Base-by-base conservation (phyloP, 2,888 invertebrate genomes). In the Himalopsyche anomala region DNA sequence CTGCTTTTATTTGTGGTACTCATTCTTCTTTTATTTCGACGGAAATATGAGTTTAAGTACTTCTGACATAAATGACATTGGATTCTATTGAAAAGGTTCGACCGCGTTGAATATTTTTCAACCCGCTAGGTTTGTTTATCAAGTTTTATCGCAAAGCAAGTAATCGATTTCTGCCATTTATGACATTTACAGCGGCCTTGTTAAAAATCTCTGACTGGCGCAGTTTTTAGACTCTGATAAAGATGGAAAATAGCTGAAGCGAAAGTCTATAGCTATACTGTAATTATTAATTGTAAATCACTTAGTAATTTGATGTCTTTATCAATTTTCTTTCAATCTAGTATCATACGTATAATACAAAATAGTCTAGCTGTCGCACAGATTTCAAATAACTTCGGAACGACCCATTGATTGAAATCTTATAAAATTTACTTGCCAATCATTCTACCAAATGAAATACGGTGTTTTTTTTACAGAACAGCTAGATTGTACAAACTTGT, bases 131-230 rank as follows among this genome's bases (percentile, higher is more conserved):
- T 62, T 62, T 62, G 62, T 62, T 62, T 62, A 62, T 62, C 62
- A 62, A 62, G 19, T 62, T 62, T 19, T 62, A 62, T 19, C 62
- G 62, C 62, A 28, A 9, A n/a, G 19, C 62, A 62, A n/a, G 62
- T 28, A 19, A 62, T 62, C 62, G 62, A 62, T 62, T 62, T 62
- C 28, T 19, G 62, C 19, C n/a, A 62, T 19, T 62, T 19, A 19
- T 62, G 62, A 62, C 62, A 19, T 62, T 62, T 62, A 19, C 62
- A 62, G 19, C 19, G 62, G 28, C 62, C 62, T 62, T 19, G 62
- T 62, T 62, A 9, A 62, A 62, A 56, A 62, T 19, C 28, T 19
- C 8, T 62, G 62, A 19, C 19, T 11, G 62, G 62, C 28, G 62
- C 19, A 11, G 62, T 19, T 62, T 51, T 56, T 62, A 5, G 28